Base-by-base conservation (phyloP, 53 echinoderm and acorn worm species). In the Paracentrotus lividus region DNA sequence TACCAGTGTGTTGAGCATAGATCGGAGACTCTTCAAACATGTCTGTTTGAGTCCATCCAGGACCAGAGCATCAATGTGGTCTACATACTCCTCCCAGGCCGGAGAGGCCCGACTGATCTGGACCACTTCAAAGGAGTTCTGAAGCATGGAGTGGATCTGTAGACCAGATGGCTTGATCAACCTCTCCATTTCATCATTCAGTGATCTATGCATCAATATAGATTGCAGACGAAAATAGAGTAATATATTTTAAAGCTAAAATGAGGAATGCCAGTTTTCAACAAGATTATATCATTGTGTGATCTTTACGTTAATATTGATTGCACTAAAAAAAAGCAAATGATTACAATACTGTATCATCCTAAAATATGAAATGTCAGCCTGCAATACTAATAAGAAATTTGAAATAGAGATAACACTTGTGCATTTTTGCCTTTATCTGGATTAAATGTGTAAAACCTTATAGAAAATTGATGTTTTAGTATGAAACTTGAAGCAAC, bases 61-160 rank as follows among this genome's bases (percentile, higher is more conserved):
- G 64, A 98, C 97, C 94, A 98, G 92, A 61, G 98, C 98, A 94
- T 98, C 98, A n/a, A 98, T 97, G 93, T 98, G 97, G 88, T 97
- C 98, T 40, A 98, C 98, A 56, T 98, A 98, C 44, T 98, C 97
- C 85, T 97, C 98, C 98, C 98, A 97, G 31, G 98, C 97, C 42
- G 97, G 98, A 0, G 98, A 97, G 0, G 97, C 98, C 86, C 95
- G 77, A 84, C 97, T 97, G 85, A 97, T 97, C 93, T 97, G 97
- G 47, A 98, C 98, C 40, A 98, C 97, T 97, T 97, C 95, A 93
- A 97, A 98, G 84, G 97, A 97, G 85, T 93, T 95, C 94, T 95
- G 94, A 1, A 98, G 95, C 58, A 98, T 90, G 75, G 94, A 32
- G 77, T 98, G 98, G 40, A 98, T 98, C 23, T 93, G 94, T 44